Percentiles rank a stretch among this genome's conserved stretches.
Evolutionary conservation across 2,888 invertebrate genomes (phyloP).

Genomic region (Epirrhoe alternata): DNA sequence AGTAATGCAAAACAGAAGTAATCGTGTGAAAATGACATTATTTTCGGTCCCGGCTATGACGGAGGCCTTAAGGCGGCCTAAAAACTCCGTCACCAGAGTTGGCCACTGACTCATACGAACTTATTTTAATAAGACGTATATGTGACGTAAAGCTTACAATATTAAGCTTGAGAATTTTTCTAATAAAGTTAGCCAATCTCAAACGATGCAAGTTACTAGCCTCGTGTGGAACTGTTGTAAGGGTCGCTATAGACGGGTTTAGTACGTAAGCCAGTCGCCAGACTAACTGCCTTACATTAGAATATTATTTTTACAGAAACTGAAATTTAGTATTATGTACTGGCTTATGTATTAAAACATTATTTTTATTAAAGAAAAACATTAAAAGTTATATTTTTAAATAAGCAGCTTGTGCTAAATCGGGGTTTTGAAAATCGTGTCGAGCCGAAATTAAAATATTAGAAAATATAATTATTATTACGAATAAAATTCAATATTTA

Average conservation of each 20-base stretch:
- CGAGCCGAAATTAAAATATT: slow-evolving; percentile 23
- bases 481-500: not conserved
- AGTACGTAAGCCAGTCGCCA: slow-evolving; percentile 35
- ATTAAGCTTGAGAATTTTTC: too few relatives aligned
- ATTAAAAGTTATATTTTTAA: not conserved
- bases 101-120: too few relatives aligned
- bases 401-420: slow-evolving; percentile 6
- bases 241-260: slow-evolving; percentile 33
- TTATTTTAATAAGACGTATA: too few relatives aligned
- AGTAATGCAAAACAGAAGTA: too few relatives aligned
- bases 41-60: too few relatives aligned
- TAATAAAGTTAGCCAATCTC: not conserved
- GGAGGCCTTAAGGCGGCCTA: too few relatives aligned
- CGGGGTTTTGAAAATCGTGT: slow-evolving; percentile 26
- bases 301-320: slow-evolving; percentile 12
- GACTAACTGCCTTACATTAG: slow-evolving; percentile 30
- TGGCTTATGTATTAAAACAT: slow-evolving; percentile 26
- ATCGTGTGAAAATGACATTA: too few relatives aligned
- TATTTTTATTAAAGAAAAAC: not conserved
- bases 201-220: not conserved
- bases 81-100: too few relatives aligned
- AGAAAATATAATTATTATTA: not conserved
- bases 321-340: slow-evolving; percentile 16
- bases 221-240: slow-evolving; percentile 12
- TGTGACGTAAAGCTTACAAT: too few relatives aligned